Evolutionary conservation across 2,113 vertebrate genomes (phyloP).

Genomic region (Andinoacara biseriatus): DNA sequence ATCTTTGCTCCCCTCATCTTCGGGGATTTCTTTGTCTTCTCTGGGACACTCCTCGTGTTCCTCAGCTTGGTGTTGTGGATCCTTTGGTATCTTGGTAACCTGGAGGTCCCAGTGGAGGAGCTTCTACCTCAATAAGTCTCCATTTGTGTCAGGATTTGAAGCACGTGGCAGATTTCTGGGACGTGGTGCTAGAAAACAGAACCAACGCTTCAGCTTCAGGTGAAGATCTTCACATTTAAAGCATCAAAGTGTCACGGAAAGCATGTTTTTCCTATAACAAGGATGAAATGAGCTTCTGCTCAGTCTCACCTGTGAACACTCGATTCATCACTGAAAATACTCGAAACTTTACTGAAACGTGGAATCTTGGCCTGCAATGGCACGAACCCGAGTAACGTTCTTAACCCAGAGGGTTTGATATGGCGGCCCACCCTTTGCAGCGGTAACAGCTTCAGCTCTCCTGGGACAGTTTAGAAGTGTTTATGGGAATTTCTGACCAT

Average conservation of each 20-base stretch:
- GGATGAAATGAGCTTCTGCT: neutral
- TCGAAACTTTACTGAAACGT: neutral
- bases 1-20: slow-evolving; percentile 73
- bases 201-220: neutral
- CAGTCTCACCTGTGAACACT: neutral
- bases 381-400: too few species aligned
- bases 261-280: neutral
- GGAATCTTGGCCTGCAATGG: neutral
- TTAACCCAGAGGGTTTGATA: too few species aligned
- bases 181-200: neutral
- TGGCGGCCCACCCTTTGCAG: too few species aligned
- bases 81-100: slow-evolving; percentile 87
- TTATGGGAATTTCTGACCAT: too few species aligned
- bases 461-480: too few species aligned
- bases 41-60: slow-evolving; percentile 81
- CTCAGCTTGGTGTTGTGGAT: slow-evolving; percentile 87
- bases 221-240: neutral
- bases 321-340: neutral
- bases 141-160: neutral
- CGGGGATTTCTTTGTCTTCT: slow-evolving; percentile 87
- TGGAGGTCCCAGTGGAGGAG: slow-evolving; percentile 72
- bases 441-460: too few species aligned
- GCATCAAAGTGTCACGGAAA: neutral
- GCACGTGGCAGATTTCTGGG: neutral
- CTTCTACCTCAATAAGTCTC: slow-evolving; percentile 42